phyloP scores from a whole-genome alignment of 2,113 vertebrate species.

The Megaptera novaeangliae region DNA sequence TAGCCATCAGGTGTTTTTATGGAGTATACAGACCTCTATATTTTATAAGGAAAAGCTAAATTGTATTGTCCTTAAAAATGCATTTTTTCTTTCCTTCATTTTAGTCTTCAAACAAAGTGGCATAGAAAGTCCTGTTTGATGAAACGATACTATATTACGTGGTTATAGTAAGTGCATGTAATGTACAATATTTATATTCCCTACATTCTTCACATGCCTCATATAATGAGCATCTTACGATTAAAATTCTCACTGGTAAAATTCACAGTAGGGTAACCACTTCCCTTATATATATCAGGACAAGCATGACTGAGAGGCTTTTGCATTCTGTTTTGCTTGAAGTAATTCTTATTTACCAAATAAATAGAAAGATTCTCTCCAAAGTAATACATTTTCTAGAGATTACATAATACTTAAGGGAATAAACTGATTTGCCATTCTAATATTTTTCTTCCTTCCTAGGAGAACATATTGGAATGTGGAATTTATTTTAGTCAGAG shows the following conservation, averaged over 20 bases:
- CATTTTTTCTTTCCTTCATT: constrained; percentile 35
- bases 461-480: not conserved
- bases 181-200: not conserved
- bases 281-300: not conserved
- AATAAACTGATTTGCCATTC: not conserved
- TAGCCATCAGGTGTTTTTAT: not conserved
- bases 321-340: not conserved
- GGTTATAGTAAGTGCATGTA: not conserved
- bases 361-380: constrained; percentile 10
- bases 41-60: constrained; percentile 30
- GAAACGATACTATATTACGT: not conserved
- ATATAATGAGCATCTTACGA: not conserved
- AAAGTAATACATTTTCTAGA: not conserved
- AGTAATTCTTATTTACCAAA: constrained; percentile 45
- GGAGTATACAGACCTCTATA: not conserved
- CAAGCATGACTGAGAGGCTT: not conserved
- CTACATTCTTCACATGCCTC: not conserved
- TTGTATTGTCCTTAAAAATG: not conserved
- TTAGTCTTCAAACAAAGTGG: constrained; percentile 1
- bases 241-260: not conserved
- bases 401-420: not conserved
- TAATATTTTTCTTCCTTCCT: constrained; percentile 16
- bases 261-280: not conserved
- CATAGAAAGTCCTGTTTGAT: not conserved
- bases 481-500: not conserved